Conservation (phyloP, 2,113 vertebrate genomes). For the Poecile atricapillus region DNA sequence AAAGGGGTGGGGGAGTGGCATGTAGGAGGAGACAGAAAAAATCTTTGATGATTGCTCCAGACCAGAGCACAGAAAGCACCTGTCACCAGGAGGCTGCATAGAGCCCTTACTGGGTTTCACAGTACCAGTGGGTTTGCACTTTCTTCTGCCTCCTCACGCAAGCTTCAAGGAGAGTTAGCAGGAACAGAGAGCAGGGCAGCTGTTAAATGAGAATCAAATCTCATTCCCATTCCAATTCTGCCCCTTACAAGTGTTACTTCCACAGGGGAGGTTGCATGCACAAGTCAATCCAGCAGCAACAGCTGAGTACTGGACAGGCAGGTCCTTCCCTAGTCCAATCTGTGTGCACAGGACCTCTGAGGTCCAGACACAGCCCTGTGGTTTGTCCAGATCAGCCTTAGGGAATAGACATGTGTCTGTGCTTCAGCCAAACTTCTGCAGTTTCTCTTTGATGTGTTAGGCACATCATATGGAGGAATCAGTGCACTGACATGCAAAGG, state of each 20-base stretch:
- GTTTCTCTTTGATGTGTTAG: not conserved
- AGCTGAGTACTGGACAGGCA: not conserved
- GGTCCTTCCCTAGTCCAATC: not conserved
- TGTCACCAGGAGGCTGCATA: not conserved
- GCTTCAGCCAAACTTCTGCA: not conserved
- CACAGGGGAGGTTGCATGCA: not conserved
- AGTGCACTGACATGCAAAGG: not conserved
- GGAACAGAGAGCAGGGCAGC: not conserved
- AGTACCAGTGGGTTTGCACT: not conserved
- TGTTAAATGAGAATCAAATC: not conserved
- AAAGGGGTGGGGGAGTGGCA: conserved; percentile 50
- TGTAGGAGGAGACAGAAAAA: conserved; percentile 63
- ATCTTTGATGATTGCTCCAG: conserved; percentile 46
- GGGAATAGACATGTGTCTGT: not conserved
- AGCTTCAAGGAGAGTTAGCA: not conserved
- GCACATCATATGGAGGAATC: not conserved
- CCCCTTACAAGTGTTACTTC: not conserved
- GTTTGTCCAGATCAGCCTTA: not conserved
- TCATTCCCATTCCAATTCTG: not conserved
- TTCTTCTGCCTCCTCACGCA: not conserved
- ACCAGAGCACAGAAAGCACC: conserved; percentile 7
- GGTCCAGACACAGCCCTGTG: not conserved
- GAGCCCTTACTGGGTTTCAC: not conserved
- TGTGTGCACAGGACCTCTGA: not conserved
- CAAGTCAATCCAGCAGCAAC: not conserved